Base-by-base conservation (phyloP, 2,113 vertebrate genomes). In the Malaclemys terrapin region DNA sequence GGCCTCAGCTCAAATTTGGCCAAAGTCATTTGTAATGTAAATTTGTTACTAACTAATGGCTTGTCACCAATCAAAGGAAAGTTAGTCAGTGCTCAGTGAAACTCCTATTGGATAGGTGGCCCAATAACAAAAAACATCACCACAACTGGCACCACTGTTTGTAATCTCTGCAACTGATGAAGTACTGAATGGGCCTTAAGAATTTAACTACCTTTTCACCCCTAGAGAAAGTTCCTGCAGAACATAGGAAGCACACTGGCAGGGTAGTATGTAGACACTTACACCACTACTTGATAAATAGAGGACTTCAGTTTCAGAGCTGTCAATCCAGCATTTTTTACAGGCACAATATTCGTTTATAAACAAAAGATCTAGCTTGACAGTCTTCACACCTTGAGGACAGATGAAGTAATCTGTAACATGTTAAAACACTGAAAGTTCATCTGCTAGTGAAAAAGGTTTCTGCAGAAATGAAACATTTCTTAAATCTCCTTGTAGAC, bases 291-390 rank as follows among this genome's bases (percentile, higher is more conserved):
- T 80, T 5, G 49, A 16, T 1, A 3, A 88, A 91, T 80, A 88
- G 4, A 25, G 8, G 78, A 29, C 6, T 72, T 91, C 82, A 52
- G 78, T 53, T 92, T 89, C 49, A 89, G 50, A 45, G 53, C 17
- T 96, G 81, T 94, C 25, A 94, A 94, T 87, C 22, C 78, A 20
- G 9, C 27, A 90, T 5, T 25, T 91, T 91, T 86, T n/a, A 2
- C 4, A 89, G 79, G 49, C 6, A 75, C 6, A 62, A 89, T 89
- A 10, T 13, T 94, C 78, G 50, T 69, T 52, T 81, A 87, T 84
- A 89, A 90, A 76, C 12, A 84, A 47, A 76, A 86, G 35, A 20
- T n/a, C 38, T 47, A 50, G 53, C 4, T 1, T 8, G 22, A 65
- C 52, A 50, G 50, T 27, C 52, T 82, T 80, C 8, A 76, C 24